A percentile compares a stretch with the other conserved stretches of the same genome.
These are phyloP conservation scores for Leuciscus idus DNA, from an alignment of 2,113 vertebrate species.

Conservation along the genomic window DNA sequence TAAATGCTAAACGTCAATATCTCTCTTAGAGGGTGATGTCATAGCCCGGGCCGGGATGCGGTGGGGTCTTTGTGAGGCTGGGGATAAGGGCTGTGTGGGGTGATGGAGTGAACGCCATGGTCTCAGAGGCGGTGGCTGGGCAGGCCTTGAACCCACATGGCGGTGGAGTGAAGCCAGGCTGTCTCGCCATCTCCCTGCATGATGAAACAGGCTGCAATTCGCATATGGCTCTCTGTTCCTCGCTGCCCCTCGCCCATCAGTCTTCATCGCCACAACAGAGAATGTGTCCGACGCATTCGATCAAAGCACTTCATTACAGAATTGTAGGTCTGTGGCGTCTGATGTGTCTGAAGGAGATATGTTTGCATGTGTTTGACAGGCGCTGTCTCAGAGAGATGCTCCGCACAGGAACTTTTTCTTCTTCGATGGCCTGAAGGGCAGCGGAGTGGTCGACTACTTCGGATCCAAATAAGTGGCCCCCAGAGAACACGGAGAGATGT, in stretches of 20 bases:
- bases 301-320: constrained; percentile 21
- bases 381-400: constrained; percentile 88
- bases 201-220: constrained; percentile 74
- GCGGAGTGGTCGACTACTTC: constrained; percentile 85
- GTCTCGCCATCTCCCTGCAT: constrained; percentile 61
- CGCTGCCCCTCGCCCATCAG: constrained; percentile 43
- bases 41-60: background rate
- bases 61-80: background rate
- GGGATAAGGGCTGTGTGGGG: constrained; percentile 11
- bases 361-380: constrained; percentile 71
- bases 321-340: background rate
- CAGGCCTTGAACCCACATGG: constrained; percentile 52
- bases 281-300: background rate
- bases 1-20: constrained; percentile 21
- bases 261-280: constrained; percentile 33
- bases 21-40: constrained; percentile 37
- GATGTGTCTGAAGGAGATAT: constrained; percentile 22
- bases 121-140: constrained; percentile 27
- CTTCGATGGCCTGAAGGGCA: constrained; percentile 88
- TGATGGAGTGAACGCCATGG: constrained; percentile 37
- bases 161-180: constrained; percentile 55
- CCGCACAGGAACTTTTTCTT: constrained; percentile 96
- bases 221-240: constrained; percentile 47
- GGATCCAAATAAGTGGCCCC: constrained; percentile 74
- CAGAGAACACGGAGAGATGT: constrained; percentile 5